Evolutionary conservation across 2,113 vertebrate genomes (phyloP), one percentile per base, ranked within the genome.

Genomic region (Phalacrocorax brasilianus): DNA sequence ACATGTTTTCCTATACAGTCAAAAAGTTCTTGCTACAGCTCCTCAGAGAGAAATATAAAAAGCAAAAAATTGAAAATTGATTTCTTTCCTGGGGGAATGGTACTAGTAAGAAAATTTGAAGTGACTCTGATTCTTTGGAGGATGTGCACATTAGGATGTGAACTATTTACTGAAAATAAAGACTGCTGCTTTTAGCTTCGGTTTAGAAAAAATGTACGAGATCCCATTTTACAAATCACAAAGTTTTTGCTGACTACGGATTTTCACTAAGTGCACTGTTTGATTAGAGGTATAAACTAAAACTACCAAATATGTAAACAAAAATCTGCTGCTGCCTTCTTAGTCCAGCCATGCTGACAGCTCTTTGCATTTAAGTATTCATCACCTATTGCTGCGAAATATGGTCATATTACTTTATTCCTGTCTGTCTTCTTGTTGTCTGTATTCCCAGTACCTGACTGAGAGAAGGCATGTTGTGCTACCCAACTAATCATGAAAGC

Each of bases 91-190:
- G 50, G 3, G 6, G 3, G 5, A 76, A 40, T 56, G 16, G 6
- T 77, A 13, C 14, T 80, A 47, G 6, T 47, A 67, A 81, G 32
- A 59, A 30, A 40, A 52, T 84, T 80, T 61, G 12, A 47, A 45
- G 19, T 33, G 19, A 30, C 15, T 35, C 52, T n/a, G 18, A 2
- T 88, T 81, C 58, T 85, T 84, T 10, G 7, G n/a, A 45, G 16
- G 4, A n/a, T 3, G 0, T 18, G 5, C 53, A 20, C 30, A 5
- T 70, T 58, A 72, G 83, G 45, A 53, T 0, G 1, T 12, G 19
- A 93, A 30, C 5, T 59, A 32, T 75, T 80, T 70, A 45, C 66
- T 76, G 79, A 65, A 90, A 80, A 70, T 32, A 63, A 68, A 59
- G 38, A 50, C 16, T 65, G 15, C 27, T 88, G 9, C 33, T 66